Evolutionary conservation across 2,888 invertebrate genomes (phyloP), one percentile per base, ranked within the genome.

Genomic region (Orchesella flavescens): DNA sequence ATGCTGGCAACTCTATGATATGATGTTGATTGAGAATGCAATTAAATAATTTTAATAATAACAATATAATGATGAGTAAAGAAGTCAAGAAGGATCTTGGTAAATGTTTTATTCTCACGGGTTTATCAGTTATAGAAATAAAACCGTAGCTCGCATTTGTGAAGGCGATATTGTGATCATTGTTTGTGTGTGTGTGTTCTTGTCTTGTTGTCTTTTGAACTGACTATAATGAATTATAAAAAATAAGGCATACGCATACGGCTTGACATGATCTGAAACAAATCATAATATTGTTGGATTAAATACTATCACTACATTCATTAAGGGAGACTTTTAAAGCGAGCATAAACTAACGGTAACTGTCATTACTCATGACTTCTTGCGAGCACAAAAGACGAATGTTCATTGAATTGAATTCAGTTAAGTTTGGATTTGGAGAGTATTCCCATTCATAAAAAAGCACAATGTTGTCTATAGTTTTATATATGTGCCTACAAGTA

Each of bases 21-120:
- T 79, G 72, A 80, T 73, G 73, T 66, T 80, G 72, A 80, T 80
- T 73, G 80, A 80, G 80, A 80, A 80, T 80, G 80, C 80, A 80
- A 80, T 80, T 80, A 71, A 73, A 66, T 80, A 80, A 73, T 73
- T 80, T 73, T 80, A 71, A 72, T 63, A 66, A 34, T 34, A 34
- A 34, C 34, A 34, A 34, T 34, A 34, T 34, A 34, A 34, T 7
- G 34, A 63, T 57, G 73, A 79, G 63, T 71, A 57, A 63, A 79
- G 65, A 65, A 72, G 79, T 79, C 57, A 57, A 57, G n/a, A n/a
- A 21, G n/a, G 21, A 57, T 17, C 9, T 19, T 4, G 10, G 61
- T 19, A 24, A 61, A 23, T 61, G 61, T 61, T 24, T 61, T 61
- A 61, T 61, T 61, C 61, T 23, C 61, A 61, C n/a, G 43, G 44